Percentiles rank a stretch among this genome's conserved stretches.
phyloP scores from a whole-genome alignment of 2,113 vertebrate genomes.

The Leiothrix lutea region DNA sequence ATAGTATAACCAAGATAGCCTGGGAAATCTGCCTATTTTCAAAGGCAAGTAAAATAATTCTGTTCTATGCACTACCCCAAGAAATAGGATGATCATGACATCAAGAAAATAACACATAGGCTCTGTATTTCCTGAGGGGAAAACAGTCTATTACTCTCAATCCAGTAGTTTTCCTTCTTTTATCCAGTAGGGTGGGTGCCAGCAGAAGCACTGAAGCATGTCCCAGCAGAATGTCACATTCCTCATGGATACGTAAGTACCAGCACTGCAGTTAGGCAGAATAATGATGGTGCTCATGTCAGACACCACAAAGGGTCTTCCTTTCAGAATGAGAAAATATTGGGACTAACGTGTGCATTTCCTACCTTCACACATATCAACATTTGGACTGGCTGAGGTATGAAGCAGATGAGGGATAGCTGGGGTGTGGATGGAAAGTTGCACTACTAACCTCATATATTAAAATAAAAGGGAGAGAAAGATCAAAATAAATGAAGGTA shows the following conservation, averaged over 20 bases:
- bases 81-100: not conserved
- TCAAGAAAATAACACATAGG: not conserved
- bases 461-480: not conserved
- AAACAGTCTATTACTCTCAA: not conserved
- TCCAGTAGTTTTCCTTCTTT: not conserved
- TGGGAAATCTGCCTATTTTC: not conserved
- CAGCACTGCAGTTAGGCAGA: not conserved
- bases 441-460: not conserved
- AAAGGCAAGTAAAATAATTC: not conserved
- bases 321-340: not conserved
- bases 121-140: not conserved
- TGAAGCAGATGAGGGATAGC: not conserved
- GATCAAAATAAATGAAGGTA: not conserved
- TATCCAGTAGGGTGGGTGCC: not conserved
- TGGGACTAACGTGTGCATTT: not conserved
- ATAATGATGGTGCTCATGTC: not conserved
- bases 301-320: not conserved
- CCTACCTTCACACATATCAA: not conserved
- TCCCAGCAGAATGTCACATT: not conserved
- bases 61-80: not conserved
- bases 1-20: not conserved
- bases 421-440: not conserved
- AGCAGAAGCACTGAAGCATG: not conserved
- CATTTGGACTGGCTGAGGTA: not conserved
- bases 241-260: not conserved